These are phyloP conservation scores for Heliconius aoede DNA, from an alignment of 2,888 invertebrate species.

Conservation along the genomic window DNA sequence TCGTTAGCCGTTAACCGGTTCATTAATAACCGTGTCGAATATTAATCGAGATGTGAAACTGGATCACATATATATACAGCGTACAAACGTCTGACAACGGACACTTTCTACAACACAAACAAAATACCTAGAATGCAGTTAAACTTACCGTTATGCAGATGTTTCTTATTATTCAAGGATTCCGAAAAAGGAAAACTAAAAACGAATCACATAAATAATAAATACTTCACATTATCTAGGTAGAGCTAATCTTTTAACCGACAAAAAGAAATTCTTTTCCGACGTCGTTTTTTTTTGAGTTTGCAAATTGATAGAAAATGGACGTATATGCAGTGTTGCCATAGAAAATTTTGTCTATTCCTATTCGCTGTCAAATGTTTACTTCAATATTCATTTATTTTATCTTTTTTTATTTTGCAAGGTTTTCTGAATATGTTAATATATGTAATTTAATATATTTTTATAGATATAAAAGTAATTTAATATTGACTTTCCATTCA, in stretches of 20 bases:
- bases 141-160: constrained; percentile 72
- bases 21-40: constrained; percentile 70
- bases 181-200: constrained; percentile 59
- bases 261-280: constrained; percentile 69
- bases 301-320: constrained; percentile 75
- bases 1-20: constrained; percentile 65
- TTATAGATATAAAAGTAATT: not conserved
- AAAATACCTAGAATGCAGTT: constrained; percentile 72
- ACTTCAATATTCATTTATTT: not conserved
- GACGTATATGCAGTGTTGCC: constrained; percentile 56
- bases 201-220: constrained; percentile 59
- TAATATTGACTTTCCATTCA: not conserved
- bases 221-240: constrained; percentile 71
- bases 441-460: not conserved
- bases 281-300: constrained; percentile 76
- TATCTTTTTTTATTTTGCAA: not conserved
- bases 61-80: constrained; percentile 68
- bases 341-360: not conserved
- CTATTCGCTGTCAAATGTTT: not conserved
- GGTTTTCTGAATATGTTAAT: not conserved
- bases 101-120: constrained; percentile 80
- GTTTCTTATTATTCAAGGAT: constrained; percentile 52
- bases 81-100: constrained; percentile 72
- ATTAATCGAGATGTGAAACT: constrained; percentile 71
- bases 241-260: constrained; percentile 62